phyloP scores from a whole-genome alignment of 2,113 vertebrate species.

The Rana temporaria region DNA sequence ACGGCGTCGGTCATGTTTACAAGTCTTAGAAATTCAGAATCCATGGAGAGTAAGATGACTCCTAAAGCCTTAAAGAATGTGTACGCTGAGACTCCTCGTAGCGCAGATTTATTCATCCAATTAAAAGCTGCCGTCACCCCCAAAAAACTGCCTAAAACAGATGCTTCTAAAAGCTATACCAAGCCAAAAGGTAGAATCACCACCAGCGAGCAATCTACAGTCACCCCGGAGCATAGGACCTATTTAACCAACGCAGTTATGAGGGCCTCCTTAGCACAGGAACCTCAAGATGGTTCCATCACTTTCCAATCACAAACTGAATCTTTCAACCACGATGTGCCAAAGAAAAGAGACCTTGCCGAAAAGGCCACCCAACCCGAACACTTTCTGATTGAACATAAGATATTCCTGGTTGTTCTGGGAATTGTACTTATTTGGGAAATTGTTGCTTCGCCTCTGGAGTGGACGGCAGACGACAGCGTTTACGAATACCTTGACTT shows the following conservation, averaged over 20 bases:
- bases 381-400: constrained; percentile 70
- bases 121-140: not conserved
- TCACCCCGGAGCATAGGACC: not conserved
- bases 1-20: not conserved
- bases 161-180: not conserved
- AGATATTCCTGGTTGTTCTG: constrained; percentile 79
- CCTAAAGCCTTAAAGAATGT: not conserved
- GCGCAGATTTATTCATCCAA: not conserved
- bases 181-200: not conserved
- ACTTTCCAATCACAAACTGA: not conserved
- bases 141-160: not conserved
- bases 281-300: not conserved
- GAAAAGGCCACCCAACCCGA: constrained; percentile 32
- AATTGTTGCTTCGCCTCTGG: constrained; percentile 70
- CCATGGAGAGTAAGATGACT: not conserved
- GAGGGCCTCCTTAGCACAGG: not conserved
- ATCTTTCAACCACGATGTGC: not conserved
- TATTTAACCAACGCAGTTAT: not conserved
- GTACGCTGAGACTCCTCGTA: not conserved
- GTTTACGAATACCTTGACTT: constrained; percentile 88
- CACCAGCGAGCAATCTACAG: not conserved
- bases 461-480: constrained; percentile 80
- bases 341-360: not conserved
- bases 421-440: constrained; percentile 77
- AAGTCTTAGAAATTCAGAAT: accelerated